Percentiles rank a stretch among this genome's conserved stretches.
Conservation (phyloP, 2,113 vertebrate species). For the Brachypteracias leptosomus region DNA sequence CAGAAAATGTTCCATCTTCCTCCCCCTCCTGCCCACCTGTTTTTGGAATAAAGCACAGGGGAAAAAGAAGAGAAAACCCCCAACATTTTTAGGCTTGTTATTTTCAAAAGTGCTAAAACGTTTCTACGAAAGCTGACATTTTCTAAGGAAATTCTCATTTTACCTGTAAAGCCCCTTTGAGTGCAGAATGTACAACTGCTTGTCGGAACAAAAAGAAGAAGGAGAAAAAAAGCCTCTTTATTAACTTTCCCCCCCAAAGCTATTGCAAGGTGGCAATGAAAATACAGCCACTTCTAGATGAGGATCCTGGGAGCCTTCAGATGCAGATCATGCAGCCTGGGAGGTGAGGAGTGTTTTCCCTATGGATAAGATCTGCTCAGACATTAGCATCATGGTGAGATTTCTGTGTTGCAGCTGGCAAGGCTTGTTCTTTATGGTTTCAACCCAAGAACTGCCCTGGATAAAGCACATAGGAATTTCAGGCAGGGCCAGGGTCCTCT, state of each 20-base stretch:
- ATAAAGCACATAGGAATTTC: background rate
- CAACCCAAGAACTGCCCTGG: background rate
- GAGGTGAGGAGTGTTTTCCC: background rate
- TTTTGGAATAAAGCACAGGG: background rate
- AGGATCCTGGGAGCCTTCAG: background rate
- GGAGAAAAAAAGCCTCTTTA: background rate
- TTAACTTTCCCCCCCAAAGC: background rate
- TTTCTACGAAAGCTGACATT: background rate
- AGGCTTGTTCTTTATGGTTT: background rate
- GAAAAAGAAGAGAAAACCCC: background rate
- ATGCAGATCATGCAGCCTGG: background rate
- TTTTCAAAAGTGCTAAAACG: background rate
- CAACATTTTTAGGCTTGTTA: background rate
- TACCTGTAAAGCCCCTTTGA: background rate
- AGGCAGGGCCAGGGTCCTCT: background rate
- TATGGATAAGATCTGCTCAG: background rate
- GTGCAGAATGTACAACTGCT: background rate
- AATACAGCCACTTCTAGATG: background rate
- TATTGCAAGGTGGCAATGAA: background rate
- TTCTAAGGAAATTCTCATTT: conserved; percentile 3
- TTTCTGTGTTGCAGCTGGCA: background rate
- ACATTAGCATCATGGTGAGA: background rate
- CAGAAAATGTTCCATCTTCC: background rate
- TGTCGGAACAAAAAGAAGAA: background rate
- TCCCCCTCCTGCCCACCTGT: background rate